Conservation (phyloP, 2,113 vertebrate species). For the Balaeniceps rex region DNA sequence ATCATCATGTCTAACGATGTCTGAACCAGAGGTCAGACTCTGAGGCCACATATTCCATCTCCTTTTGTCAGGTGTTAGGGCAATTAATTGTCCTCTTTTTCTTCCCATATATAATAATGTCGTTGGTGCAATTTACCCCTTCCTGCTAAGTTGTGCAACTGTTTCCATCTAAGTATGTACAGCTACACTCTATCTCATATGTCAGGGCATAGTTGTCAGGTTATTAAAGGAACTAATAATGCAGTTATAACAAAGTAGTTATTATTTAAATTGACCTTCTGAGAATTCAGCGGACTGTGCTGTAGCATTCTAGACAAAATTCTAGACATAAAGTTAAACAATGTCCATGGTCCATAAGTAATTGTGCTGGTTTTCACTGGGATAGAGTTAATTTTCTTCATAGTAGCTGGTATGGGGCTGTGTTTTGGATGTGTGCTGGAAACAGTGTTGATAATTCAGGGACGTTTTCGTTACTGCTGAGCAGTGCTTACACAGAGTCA, state of each 20-base stretch:
- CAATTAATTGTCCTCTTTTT: background rate
- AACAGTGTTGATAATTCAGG: too few species aligned
- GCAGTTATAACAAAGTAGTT: background rate
- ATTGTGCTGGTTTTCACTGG: too few species aligned
- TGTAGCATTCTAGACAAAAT: background rate
- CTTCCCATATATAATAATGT: slow-evolving; percentile 3
- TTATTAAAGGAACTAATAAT: background rate
- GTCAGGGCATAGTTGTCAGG: background rate
- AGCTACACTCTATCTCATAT: background rate
- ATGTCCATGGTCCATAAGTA: background rate
- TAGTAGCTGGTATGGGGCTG: too few species aligned
- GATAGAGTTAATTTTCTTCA: too few species aligned
- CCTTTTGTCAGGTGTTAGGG: background rate
- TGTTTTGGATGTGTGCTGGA: too few species aligned
- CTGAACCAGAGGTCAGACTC: background rate
- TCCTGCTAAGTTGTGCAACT: background rate
- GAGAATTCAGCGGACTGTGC: background rate
- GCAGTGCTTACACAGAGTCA: too few species aligned
- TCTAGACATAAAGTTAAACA: slow-evolving; percentile 16
- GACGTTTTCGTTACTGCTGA: too few species aligned
- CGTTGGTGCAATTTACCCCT: background rate
- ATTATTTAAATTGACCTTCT: background rate
- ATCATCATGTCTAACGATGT: background rate
- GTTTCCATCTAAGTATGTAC: background rate
- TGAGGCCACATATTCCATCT: slow-evolving; percentile 6